phyloP scores from a whole-genome alignment of 37 sponge, comb jelly and placozoan species.

The Hormiphora californensis region DNA sequence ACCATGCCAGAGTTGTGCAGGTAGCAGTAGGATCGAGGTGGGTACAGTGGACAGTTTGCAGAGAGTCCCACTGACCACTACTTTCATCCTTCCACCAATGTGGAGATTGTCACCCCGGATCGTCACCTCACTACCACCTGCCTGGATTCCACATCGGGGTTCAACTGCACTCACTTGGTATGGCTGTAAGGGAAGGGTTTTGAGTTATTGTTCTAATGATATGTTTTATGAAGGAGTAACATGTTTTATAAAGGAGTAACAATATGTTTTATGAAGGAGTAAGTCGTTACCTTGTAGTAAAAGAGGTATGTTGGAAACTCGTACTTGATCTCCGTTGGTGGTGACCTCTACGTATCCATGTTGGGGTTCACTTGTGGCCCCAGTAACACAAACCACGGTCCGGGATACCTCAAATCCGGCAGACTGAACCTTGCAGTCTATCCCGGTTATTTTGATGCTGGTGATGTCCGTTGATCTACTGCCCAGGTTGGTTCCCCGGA shows the following conservation, averaged over 20 bases:
- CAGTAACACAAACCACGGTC: background rate
- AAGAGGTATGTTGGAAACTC: background rate
- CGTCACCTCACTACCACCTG: conserved; percentile 38
- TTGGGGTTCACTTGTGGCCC: background rate
- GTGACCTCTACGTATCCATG: background rate
- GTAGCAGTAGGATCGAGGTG: too few relatives aligned
- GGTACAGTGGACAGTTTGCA: background rate
- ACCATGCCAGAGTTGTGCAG: background rate
- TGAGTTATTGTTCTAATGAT: too few relatives aligned
- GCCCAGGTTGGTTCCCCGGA: conserved; percentile 27
- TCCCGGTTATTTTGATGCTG: conserved; percentile 10
- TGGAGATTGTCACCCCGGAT: conserved; percentile 26
- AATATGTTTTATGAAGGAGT: too few relatives aligned
- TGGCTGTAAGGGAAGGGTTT: background rate
- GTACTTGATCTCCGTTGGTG: background rate
- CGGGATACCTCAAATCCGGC: conserved; percentile 29
- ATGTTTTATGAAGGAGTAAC: too few relatives aligned
- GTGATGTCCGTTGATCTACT: conserved; percentile 24
- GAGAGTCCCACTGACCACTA: conserved; percentile 7
- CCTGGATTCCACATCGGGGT: conserved; percentile 15
- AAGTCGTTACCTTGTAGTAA: conserved; percentile 16
- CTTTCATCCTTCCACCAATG: conserved; percentile 10
- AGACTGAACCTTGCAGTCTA: background rate
- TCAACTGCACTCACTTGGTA: background rate
- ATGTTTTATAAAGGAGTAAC: too few relatives aligned